phyloP scores from a whole-genome alignment of 2,888 invertebrate genomes.

The Pyrrhosoma nymphula region DNA sequence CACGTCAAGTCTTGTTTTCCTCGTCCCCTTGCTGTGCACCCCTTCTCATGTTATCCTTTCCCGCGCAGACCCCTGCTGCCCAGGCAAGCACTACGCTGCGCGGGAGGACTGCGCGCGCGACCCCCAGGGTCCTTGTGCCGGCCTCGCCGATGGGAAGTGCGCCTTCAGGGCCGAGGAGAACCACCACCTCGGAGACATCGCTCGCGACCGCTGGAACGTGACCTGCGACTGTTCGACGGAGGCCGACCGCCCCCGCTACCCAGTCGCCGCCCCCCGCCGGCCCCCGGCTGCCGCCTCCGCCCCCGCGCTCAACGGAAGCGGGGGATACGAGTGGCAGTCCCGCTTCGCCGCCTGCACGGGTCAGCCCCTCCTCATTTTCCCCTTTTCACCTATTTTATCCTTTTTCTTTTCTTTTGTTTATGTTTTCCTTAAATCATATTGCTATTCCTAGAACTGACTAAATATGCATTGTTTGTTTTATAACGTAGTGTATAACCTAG shows the following conservation, averaged over 20 bases:
- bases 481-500: no score
- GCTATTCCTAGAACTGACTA: no score
- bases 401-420: no score
- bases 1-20: no score
- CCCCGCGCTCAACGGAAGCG: neutral
- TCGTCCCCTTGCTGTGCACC: no score
- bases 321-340: conserved; percentile 60
- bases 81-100: conserved; percentile 78
- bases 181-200: conserved; percentile 78
- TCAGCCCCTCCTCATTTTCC: conserved; percentile 11
- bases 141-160: conserved; percentile 75
- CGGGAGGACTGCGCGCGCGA: conserved; percentile 78
- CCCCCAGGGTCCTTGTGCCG: conserved; percentile 80
- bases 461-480: no score
- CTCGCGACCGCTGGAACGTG: conserved; percentile 82
- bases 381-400: no score
- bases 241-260: conserved; percentile 76
- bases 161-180: conserved; percentile 75
- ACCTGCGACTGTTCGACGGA: conserved; percentile 79
- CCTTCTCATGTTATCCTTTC: no score
- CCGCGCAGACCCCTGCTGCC: conserved; percentile 81
- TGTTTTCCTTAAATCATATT: no score
- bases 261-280: conserved; percentile 80
- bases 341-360: conserved; percentile 82
- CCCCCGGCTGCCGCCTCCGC: conserved; percentile 14